Percentiles rank a stretch among this genome's conserved stretches.
Evolutionary conservation across 2,113 vertebrate species (phyloP).

Genomic region (Ibidorhyncha struthersii): DNA sequence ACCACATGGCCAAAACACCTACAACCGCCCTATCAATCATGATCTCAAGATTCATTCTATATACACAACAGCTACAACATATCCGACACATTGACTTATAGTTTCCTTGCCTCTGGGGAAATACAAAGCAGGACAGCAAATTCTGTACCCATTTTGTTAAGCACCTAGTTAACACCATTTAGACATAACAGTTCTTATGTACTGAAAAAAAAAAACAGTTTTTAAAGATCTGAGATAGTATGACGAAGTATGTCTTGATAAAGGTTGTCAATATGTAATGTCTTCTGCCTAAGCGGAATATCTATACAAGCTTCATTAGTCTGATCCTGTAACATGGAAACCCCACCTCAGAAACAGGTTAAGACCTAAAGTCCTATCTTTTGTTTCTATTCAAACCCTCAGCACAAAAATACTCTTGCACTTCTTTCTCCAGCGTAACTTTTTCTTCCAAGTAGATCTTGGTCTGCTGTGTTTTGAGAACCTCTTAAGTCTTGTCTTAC

Average conservation of each 20-base stretch:
- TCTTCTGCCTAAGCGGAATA: background rate
- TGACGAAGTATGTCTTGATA: background rate
- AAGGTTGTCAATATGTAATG: background rate
- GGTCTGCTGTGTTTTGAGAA: background rate
- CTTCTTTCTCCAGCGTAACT: background rate
- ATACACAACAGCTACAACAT: background rate
- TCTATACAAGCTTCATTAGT: background rate
- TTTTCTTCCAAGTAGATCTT: background rate
- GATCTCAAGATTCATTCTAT: background rate
- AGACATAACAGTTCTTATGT: background rate
- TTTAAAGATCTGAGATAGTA: background rate
- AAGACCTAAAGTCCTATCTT: background rate
- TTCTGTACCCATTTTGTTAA: background rate
- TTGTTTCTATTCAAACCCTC: background rate
- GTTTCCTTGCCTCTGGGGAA: background rate
- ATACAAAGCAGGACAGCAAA: background rate
- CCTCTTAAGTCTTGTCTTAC: background rate
- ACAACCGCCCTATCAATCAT: background rate
- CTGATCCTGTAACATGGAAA: background rate
- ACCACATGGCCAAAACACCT: background rate
- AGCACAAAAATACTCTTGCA: background rate
- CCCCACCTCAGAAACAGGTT: background rate
- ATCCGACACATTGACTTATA: background rate
- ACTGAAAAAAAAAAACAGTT: background rate
- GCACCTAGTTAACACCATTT: background rate